These are phyloP conservation scores for Balaenoptera acutorostrata DNA, from an alignment of 2,113 vertebrate species.

Conservation along the genomic window DNA sequence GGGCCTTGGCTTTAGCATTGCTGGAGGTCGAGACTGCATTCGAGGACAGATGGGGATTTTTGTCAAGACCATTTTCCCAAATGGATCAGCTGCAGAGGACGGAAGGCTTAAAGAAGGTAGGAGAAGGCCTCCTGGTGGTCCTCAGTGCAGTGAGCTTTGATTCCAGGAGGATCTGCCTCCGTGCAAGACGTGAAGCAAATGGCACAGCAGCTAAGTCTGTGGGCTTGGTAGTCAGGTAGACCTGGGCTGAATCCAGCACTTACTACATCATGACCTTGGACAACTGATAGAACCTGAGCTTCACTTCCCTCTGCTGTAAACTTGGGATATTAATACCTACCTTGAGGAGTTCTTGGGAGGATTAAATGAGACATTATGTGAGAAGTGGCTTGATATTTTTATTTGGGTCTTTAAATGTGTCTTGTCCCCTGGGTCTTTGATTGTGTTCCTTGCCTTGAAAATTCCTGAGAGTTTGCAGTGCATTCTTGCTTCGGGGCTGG, in stretches of 20 bases:
- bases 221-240: not conserved
- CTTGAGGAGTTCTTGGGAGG: not conserved
- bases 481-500: not conserved
- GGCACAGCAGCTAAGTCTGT: fast-evolving
- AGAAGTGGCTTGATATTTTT: not conserved
- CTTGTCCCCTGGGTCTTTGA: not conserved
- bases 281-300: not conserved
- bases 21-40: slow-evolving; percentile 96
- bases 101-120: slow-evolving; percentile 96
- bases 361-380: not conserved
- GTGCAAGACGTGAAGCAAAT: too few species aligned
- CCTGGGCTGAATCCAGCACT: not conserved
- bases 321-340: not conserved
- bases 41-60: slow-evolving; percentile 98
- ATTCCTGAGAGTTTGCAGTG: not conserved
- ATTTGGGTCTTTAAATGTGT: not conserved
- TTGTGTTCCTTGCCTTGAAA: not conserved
- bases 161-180: not conserved
- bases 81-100: slow-evolving; percentile 93
- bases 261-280: not conserved
- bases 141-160: not conserved
- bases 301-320: not conserved
- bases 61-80: slow-evolving; percentile 96
- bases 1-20: slow-evolving; percentile 97
- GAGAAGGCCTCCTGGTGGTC: not conserved